Percentiles rank a stretch among this genome's conserved stretches.
Evolutionary conservation across 2,797 vertebrate species (phyloP).

Genomic region (Morus bassanus): DNA sequence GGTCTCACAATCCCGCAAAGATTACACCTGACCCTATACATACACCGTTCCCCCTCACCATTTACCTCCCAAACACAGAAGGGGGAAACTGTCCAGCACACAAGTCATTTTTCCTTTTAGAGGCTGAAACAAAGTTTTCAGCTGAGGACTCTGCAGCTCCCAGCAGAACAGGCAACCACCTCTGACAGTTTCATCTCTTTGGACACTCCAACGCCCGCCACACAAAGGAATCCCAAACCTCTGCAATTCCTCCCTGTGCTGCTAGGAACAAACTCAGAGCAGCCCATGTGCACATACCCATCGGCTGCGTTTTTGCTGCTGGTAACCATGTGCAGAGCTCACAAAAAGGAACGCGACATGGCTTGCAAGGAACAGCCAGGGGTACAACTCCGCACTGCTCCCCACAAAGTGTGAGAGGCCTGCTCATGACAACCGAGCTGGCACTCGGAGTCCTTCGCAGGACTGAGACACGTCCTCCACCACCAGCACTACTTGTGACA

Average conservation of each 20-base stretch:
- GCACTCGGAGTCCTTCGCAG: neutral
- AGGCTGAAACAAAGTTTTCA: neutral
- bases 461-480: neutral
- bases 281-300: fast-evolving
- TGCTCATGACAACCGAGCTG: neutral
- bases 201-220: neutral
- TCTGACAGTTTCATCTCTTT: too few relatives aligned
- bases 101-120: too few relatives aligned
- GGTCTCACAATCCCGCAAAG: too few relatives aligned
- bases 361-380: neutral
- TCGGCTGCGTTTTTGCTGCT: neutral
- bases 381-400: neutral
- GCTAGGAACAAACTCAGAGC: neutral
- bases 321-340: neutral
- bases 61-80: neutral
- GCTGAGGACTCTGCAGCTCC: neutral
- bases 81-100: neutral
- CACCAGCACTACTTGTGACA: neutral
- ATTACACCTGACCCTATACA: neutral
- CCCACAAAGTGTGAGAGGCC: neutral
- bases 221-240: neutral
- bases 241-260: neutral
- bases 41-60: neutral
- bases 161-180: neutral
- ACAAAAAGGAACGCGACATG: fast-evolving